phyloP scores from a whole-genome alignment of 2,888 invertebrate species.

The Lingula anatina region DNA sequence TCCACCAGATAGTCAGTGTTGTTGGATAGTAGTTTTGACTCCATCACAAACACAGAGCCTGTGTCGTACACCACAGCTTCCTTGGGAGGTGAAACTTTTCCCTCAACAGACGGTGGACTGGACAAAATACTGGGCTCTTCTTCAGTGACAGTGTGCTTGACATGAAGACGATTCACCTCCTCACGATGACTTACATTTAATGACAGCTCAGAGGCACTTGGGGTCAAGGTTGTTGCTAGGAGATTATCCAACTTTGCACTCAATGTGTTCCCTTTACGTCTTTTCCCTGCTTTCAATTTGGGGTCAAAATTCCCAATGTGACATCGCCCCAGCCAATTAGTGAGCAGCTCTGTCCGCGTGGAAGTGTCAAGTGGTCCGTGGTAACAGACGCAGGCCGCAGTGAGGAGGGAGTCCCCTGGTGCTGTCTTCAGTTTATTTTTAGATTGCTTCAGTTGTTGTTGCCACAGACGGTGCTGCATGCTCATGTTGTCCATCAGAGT shows the following conservation, averaged over 20 bases:
- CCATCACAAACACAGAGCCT: not conserved
- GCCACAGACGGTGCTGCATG: constrained; percentile 43
- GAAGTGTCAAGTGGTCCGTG: constrained; percentile 45
- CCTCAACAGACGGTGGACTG: not conserved
- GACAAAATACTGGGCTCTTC: not conserved
- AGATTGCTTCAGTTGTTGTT: constrained; percentile 35
- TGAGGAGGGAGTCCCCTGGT: constrained; percentile 44
- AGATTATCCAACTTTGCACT: not conserved
- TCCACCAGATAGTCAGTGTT: not conserved
- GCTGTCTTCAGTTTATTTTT: constrained; percentile 32
- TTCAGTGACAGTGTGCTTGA: not conserved
- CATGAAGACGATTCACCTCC: not conserved
- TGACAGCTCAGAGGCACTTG: not conserved
- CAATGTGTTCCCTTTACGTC: not conserved
- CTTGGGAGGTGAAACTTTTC: not conserved
- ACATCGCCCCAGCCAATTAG: constrained; percentile 42
- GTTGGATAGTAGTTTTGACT: not conserved
- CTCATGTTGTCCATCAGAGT: constrained; percentile 47
- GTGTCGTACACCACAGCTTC: not conserved
- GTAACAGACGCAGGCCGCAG: constrained; percentile 43
- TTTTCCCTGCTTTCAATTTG: not conserved
- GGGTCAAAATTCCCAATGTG: constrained; percentile 23
- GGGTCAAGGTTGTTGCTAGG: no score
- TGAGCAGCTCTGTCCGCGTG: constrained; percentile 30
- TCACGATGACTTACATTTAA: not conserved